Percentiles rank a stretch among this genome's conserved stretches.
Evolutionary conservation across 2,113 vertebrate species (phyloP).

Genomic region (Caretta caretta): DNA sequence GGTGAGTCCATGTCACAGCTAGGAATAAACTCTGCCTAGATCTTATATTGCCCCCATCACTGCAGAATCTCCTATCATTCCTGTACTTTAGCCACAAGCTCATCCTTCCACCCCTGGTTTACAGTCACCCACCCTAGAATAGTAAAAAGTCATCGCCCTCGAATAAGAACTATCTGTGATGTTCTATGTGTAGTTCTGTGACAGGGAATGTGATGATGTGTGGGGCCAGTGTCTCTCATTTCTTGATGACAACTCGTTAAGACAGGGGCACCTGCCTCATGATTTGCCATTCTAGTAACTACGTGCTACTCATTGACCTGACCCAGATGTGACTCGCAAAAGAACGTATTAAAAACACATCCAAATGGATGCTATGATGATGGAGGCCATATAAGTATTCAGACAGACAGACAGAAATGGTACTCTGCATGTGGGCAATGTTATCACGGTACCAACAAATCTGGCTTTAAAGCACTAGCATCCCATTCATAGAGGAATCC

Average conservation of each 20-base stretch:
- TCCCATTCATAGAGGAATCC: neutral
- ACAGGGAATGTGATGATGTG: neutral
- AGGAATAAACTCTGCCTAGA: neutral
- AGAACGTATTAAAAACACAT: neutral
- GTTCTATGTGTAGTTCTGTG: neutral
- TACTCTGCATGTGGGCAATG: neutral
- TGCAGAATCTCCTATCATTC: rapidly evolving
- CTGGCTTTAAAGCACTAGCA: neutral
- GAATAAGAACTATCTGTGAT: neutral
- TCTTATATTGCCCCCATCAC: rapidly evolving
- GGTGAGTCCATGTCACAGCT: rapidly evolving
- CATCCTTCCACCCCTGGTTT: neutral
- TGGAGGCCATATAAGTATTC: neutral
- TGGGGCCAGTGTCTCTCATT: neutral
- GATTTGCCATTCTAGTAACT: neutral
- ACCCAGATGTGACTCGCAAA: neutral
- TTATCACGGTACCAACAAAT: neutral
- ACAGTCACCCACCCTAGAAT: neutral
- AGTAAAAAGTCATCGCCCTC: neutral
- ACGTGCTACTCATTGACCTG: neutral
- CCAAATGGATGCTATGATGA: neutral
- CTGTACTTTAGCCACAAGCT: too few species aligned
- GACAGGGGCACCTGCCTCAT: neutral
- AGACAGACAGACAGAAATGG: neutral
- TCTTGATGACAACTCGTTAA: neutral